phyloP scores from a whole-genome alignment of 2,797 vertebrate genomes.

The Enteromius unitaeniatus region DNA sequence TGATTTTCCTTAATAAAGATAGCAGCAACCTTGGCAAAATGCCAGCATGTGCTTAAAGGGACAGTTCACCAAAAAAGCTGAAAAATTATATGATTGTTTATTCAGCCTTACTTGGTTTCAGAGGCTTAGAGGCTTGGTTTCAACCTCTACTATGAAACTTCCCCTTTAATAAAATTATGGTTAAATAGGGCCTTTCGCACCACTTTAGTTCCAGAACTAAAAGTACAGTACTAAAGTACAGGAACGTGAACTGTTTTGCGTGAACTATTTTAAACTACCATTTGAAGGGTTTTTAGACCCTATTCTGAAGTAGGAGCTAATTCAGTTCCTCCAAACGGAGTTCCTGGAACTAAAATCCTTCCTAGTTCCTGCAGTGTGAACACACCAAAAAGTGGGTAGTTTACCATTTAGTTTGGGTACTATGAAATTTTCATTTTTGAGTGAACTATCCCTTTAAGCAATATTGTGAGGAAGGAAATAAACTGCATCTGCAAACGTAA shows the following conservation, averaged over 20 bases:
- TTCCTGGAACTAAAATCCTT: too few relatives aligned
- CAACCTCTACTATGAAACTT: neutral
- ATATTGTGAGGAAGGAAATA: neutral
- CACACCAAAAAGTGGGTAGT: too few relatives aligned
- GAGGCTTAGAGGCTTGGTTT: neutral
- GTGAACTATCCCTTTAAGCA: neutral
- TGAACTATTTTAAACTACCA: too few relatives aligned
- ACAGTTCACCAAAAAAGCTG: neutral
- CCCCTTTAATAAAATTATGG: too few relatives aligned
- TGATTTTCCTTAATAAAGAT: neutral
- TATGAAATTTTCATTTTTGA: neutral
- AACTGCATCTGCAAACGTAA: neutral
- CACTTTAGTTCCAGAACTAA: too few relatives aligned
- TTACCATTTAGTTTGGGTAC: too few relatives aligned
- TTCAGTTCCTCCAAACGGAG: too few relatives aligned
- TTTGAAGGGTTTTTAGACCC: too few relatives aligned
- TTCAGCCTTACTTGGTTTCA: neutral
- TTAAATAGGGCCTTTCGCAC: neutral
- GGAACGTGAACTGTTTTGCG: too few relatives aligned
- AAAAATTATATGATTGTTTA: neutral
- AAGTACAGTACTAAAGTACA: too few relatives aligned
- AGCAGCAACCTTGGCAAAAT: neutral
- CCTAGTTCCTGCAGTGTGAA: too few relatives aligned
- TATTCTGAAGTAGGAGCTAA: too few relatives aligned
- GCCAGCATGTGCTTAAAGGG: neutral